Base-by-base conservation (phyloP, 2,797 vertebrate genomes). In the Alca torda region DNA sequence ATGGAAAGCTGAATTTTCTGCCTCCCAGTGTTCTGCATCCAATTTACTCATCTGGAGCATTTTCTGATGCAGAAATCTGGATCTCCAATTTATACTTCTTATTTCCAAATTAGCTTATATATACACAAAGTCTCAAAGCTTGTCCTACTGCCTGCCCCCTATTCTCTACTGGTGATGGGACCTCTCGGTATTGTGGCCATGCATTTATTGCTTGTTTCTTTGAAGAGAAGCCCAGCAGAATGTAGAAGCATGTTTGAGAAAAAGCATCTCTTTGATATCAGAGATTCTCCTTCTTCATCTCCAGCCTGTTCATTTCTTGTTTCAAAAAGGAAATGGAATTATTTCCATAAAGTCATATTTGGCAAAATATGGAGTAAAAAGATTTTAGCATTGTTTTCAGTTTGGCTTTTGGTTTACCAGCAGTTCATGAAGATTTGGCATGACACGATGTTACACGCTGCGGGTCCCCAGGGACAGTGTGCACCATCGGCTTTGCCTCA, bases 381-480 rank as follows among this genome's bases (percentile, higher is more conserved):
- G 59, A 33, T 76, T 31, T 31, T 72, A 72, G 28, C 10, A 2
- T 50, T 25, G 69, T 75, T 75, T 69, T 59, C 57, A 13, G 28
- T 33, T 65, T 72, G 60, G 17, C 53, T 82, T 59, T 72, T 0
- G 5, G 33, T 60, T 67, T 67, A 17, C n/a, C 3, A 16, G 41
- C 73, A 10, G 48, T 10, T 37, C 11, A 13, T 25, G 65, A 39
- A 25, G 45, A 18, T n/a, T 26, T 51, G 67, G 39, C n/a, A 11
- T 30, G 33, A 4, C 28, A 4, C 3, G 64, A 12, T 30, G 48
- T 45, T 17, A 10, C 19, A 2, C 1, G 7, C 64, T 13, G 0
- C 31, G 30, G n/a, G 45, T n/a, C n/a, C 20, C 15, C 45, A 45
- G 77, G 75, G 43, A 23, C 25, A 33, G 43, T 1, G 16, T 9